phyloP scores from a whole-genome alignment of 2,888 invertebrate species.

The Synanthedon myopaeformis region DNA sequence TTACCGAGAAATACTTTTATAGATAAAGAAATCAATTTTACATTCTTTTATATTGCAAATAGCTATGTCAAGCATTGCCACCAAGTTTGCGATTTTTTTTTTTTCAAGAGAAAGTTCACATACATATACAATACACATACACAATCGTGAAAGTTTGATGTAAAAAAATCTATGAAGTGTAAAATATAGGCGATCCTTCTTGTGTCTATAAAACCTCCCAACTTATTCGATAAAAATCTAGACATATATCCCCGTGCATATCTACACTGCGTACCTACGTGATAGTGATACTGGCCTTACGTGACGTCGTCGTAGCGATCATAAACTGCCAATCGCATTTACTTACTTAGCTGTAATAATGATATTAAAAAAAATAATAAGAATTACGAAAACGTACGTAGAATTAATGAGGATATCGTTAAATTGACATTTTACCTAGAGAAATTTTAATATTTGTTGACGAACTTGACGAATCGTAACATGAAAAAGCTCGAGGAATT shows the following conservation, averaged over 20 bases:
- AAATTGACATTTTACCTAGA: slow-evolving; percentile 51
- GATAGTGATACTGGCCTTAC: slow-evolving; percentile 15
- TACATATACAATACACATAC: slow-evolving; percentile 22
- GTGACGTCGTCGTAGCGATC: slow-evolving; percentile 14
- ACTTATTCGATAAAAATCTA: too few relatives aligned
- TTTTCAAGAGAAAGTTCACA: slow-evolving; percentile 6
- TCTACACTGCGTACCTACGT: not conserved
- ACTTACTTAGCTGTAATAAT: slow-evolving; percentile 42
- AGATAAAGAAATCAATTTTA: too few relatives aligned
- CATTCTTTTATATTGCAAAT: too few relatives aligned
- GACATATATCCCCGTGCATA: not conserved
- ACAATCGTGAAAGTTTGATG: too few relatives aligned
- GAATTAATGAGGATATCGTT: slow-evolving; percentile 53
- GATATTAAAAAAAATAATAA: not conserved
- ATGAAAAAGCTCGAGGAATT: slow-evolving; percentile 26
- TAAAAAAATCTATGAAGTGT: slow-evolving; percentile 13
- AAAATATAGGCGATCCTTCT: slow-evolving; percentile 7
- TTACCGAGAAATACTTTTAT: too few relatives aligned
- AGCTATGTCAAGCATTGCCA: too few relatives aligned
- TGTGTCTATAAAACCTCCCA: not conserved
- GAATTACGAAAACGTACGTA: slow-evolving; percentile 45
- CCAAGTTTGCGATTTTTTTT: too few relatives aligned
- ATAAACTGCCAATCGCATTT: slow-evolving; percentile 54
- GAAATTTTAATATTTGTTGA: slow-evolving; percentile 65
- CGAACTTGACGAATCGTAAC: slow-evolving; percentile 50